Evolutionary conservation across 2,113 vertebrate species (phyloP).

Genomic region (Alexandromys fortis): DNA sequence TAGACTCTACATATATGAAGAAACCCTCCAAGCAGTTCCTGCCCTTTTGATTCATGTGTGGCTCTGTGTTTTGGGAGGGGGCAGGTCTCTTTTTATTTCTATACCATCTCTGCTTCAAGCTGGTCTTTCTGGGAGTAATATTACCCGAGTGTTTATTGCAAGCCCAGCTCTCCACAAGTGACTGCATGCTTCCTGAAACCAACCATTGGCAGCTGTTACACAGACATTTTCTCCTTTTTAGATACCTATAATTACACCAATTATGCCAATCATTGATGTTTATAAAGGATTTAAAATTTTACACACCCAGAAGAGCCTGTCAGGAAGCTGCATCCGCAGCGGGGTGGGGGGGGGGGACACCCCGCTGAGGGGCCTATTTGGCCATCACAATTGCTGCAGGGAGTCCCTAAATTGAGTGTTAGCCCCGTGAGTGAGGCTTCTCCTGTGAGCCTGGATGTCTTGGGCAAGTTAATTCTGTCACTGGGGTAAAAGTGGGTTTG

Average conservation of each 20-base stretch:
- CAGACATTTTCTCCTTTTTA: slow-evolving; percentile 75
- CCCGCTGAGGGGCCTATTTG: slow-evolving; percentile 29
- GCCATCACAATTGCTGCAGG: background rate
- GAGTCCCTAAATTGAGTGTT: background rate
- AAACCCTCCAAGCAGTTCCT: background rate
- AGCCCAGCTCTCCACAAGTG: slow-evolving; percentile 66
- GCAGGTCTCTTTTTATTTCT: background rate
- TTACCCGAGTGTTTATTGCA: slow-evolving; percentile 45
- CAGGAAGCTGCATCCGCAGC: slow-evolving; percentile 41
- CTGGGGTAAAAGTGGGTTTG: slow-evolving; percentile 26
- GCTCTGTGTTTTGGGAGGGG: background rate
- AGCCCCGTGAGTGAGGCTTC: background rate
- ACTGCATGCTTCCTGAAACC: slow-evolving; percentile 77
- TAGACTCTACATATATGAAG: background rate
- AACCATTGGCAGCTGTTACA: slow-evolving; percentile 78
- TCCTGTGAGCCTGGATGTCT: background rate
- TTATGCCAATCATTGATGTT: slow-evolving; percentile 79
- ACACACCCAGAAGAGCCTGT: slow-evolving; percentile 63
- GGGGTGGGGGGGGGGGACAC: slow-evolving; percentile 17
- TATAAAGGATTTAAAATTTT: slow-evolving; percentile 78
- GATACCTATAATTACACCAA: slow-evolving; percentile 81
- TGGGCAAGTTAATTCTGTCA: slow-evolving; percentile 40
- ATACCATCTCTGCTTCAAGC: slow-evolving; percentile 55
- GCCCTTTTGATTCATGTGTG: fast-evolving
- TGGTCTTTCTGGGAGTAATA: slow-evolving; percentile 71